phyloP scores from a whole-genome alignment of 2,797 vertebrate genomes.

The Lithobates sylvaticus region DNA sequence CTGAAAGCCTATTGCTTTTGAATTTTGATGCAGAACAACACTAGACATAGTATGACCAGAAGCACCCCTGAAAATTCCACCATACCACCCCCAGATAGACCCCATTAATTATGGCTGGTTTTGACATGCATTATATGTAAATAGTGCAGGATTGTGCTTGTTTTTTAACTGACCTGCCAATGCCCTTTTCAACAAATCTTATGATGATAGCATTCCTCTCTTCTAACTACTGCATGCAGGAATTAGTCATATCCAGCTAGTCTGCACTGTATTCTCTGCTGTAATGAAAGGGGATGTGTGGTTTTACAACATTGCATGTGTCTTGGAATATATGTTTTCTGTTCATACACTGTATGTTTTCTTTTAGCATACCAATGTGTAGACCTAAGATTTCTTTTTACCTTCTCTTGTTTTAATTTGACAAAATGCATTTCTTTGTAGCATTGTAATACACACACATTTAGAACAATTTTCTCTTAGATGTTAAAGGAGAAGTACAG shows the following conservation, averaged over 20 bases:
- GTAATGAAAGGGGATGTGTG: constrained; percentile 1
- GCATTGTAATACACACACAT: neutral
- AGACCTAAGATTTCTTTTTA: constrained; percentile 2
- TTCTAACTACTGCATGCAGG: constrained; percentile 18
- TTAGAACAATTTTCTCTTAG: neutral
- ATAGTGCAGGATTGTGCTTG: neutral
- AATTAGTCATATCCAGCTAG: constrained; percentile 13
- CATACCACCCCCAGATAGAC: neutral
- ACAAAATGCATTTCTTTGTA: neutral
- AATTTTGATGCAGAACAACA: neutral
- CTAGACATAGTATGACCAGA: neutral
- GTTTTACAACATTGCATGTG: constrained; percentile 1
- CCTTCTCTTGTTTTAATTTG: constrained; percentile 10
- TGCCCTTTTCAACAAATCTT: neutral
- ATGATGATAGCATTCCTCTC: neutral
- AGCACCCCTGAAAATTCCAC: too few relatives aligned
- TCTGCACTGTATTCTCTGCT: neutral
- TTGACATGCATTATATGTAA: neutral
- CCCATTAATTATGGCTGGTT: neutral
- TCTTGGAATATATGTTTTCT: constrained; percentile 14
- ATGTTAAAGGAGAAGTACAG: too few relatives aligned
- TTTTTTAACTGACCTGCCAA: neutral
- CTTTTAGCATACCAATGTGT: constrained; percentile 21
- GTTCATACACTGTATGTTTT: neutral
- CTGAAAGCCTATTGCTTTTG: neutral